These are phyloP conservation scores for Coregonus ussuriensis DNA, from an alignment of 2,797 vertebrate genomes.

Conservation along the genomic window DNA sequence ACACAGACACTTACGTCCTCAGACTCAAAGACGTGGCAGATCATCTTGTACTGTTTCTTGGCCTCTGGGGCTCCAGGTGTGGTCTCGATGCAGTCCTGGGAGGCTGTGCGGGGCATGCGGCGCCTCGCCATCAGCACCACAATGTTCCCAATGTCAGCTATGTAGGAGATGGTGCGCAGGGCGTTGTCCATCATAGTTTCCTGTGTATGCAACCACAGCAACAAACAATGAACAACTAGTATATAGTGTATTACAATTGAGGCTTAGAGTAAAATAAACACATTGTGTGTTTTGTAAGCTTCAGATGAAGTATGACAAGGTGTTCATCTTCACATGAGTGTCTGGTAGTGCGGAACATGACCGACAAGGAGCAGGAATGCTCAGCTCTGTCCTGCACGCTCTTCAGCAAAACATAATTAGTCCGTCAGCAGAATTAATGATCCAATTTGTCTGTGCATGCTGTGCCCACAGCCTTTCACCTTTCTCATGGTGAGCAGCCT, in stretches of 20 bases:
- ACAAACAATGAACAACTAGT: not conserved
- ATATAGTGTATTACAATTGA: no score
- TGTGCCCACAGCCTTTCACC: slow-evolving; percentile 26
- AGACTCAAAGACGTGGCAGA: slow-evolving; percentile 98
- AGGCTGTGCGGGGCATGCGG: slow-evolving; percentile 92
- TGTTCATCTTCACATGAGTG: not conserved
- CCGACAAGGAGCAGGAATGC: not conserved
- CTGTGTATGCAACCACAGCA: slow-evolving; percentile 62
- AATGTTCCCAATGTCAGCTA: slow-evolving; percentile 96
- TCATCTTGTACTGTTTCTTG: slow-evolving; percentile 99
- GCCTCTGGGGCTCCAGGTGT: slow-evolving; percentile 91
- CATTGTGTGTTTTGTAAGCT: not conserved
- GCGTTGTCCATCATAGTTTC: slow-evolving; percentile 99
- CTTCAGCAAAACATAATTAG: slow-evolving; percentile 27
- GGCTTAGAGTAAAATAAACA: no score
- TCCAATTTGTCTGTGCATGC: slow-evolving; percentile 26
- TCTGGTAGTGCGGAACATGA: slow-evolving; percentile 14
- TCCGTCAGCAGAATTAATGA: slow-evolving; percentile 31
- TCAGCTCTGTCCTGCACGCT: slow-evolving; percentile 8
- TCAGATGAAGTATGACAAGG: not conserved
- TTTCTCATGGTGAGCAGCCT: slow-evolving; percentile 7
- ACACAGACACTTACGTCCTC: slow-evolving; percentile 88
- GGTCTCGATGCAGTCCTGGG: slow-evolving; percentile 98
- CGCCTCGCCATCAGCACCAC: slow-evolving; percentile 97
- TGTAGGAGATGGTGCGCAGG: slow-evolving; percentile 96